Evolutionary conservation across 2,888 invertebrate species (phyloP).

Genomic region (Gonocerus acuteangulatus): DNA sequence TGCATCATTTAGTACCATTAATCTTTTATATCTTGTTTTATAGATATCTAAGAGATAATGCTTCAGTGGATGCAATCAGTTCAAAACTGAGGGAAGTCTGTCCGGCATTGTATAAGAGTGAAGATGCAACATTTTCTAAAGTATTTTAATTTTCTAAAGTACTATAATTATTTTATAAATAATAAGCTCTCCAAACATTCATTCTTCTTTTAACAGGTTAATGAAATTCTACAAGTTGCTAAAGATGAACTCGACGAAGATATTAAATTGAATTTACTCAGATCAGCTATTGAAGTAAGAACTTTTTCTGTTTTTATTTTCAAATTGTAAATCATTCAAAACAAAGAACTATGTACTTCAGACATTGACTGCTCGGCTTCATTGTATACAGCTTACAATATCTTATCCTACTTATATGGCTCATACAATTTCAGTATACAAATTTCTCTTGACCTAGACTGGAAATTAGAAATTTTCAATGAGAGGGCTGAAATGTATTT

Average conservation of each 20-base stretch:
- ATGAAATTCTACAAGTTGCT: constrained; percentile 78
- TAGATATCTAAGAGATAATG: constrained; percentile 87
- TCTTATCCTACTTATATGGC: no score
- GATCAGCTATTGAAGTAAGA: constrained; percentile 58
- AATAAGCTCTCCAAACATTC: neutral
- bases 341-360: no score
- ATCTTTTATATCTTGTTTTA: no score
- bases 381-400: no score
- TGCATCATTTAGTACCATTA: neutral
- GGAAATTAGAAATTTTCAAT: no score
- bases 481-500: no score
- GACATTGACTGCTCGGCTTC: no score
- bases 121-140: constrained; percentile 94
- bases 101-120: constrained; percentile 85
- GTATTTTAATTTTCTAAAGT: constrained; percentile 48
- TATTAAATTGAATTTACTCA: constrained; percentile 69
- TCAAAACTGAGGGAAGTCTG: constrained; percentile 79
- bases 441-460: no score
- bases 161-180: no score
- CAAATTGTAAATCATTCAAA: no score
- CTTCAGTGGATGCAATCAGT: constrained; percentile 87
- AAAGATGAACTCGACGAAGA: constrained; percentile 63
- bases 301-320: constrained; percentile 22
- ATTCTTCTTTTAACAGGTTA: constrained; percentile 53
- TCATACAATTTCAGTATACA: no score